Base-by-base conservation (phyloP, 2,888 invertebrate genomes). In the Biston stratarius region DNA sequence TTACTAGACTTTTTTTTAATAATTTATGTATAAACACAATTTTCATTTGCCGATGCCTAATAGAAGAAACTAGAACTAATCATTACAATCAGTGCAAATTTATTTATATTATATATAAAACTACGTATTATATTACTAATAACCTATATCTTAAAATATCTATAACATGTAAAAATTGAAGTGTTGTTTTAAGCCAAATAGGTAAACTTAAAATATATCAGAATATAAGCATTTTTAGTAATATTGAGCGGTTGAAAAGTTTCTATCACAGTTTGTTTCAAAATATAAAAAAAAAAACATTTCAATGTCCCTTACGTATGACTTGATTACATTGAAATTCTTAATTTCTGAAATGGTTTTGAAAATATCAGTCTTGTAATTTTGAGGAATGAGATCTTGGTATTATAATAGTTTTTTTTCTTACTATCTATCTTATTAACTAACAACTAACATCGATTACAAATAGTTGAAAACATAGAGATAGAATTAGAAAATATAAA, bases 291-390 rank as follows among this genome's bases (percentile, higher is more conserved):
- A 44, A 42, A 40, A 53, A 56, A 65, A 14, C 36, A 24, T 55
- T 48, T 44, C 45, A 55, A 48, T 56, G 57, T 53, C 53, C 57
- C 56, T 62, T 67, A 69, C 64, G 64, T 63, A 62, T 67, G 63
- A 64, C 66, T 69, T 65, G 24, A 67, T 45, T 58, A 61, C 44
- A 24, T 73, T 67, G 65, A 66, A 69, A 69, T 71, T 69, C 53
- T 67, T 58, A 69, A 71, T 69, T 71, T 68, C 67, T 57, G 61
- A 44, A 63, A 45, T 62, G 62, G 55, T 57, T 69, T 71, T 34
- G 58, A 73, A 70, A 66, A 72, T 69, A 55, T 78, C 78, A 78
- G 78, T 78, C 78, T 78, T 78, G 67, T 71, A 73, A 75, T 72
- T 78, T 77, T 69, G 74, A 74, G 63, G 64, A 45, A 51, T 74